Conservation (phyloP, 1,140 invertebrate species). For the Hyphantria cunea region DNA sequence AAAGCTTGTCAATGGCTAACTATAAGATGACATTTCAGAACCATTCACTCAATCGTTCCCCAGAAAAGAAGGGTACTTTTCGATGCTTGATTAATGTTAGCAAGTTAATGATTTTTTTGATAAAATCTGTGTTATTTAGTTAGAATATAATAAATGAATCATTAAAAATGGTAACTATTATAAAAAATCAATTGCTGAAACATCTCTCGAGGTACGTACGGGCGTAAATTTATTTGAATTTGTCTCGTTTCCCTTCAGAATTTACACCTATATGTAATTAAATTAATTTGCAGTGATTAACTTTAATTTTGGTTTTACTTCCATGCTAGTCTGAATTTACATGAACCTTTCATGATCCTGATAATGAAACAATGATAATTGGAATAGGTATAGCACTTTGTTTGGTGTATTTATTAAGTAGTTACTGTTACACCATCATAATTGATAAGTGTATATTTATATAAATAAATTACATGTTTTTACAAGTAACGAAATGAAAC, state of each 20-base stretch:
- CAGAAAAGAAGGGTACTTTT: slow-evolving; percentile 23
- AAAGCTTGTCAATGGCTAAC: neutral
- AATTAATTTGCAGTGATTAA: slow-evolving; percentile 20
- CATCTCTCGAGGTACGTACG: slow-evolving; percentile 33
- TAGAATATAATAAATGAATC: slow-evolving; percentile 23
- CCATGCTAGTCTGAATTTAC: neutral
- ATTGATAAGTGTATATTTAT: too few relatives aligned
- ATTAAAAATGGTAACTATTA: slow-evolving; percentile 37
- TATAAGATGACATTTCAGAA: too few relatives aligned
- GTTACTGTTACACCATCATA: too few relatives aligned
- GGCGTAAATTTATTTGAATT: slow-evolving; percentile 3
- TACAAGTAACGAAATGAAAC: too few relatives aligned
- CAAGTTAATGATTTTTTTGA: slow-evolving; percentile 35
- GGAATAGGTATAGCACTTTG: slow-evolving; percentile 11
- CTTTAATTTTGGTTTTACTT: neutral
- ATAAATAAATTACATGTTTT: too few relatives aligned
- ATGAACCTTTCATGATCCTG: neutral
- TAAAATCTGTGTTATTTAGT: slow-evolving; percentile 33
- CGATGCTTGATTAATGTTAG: slow-evolving; percentile 22
- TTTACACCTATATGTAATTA: slow-evolving; percentile 13
- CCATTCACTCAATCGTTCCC: slow-evolving; percentile 13
- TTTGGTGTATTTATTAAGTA: slow-evolving; percentile 12
- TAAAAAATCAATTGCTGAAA: slow-evolving; percentile 39
- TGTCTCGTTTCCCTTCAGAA: neutral
- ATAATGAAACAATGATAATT: slow-evolving; percentile 6